phyloP scores from a whole-genome alignment of 1,140 invertebrate species.

The Pachypsylla venusta region DNA sequence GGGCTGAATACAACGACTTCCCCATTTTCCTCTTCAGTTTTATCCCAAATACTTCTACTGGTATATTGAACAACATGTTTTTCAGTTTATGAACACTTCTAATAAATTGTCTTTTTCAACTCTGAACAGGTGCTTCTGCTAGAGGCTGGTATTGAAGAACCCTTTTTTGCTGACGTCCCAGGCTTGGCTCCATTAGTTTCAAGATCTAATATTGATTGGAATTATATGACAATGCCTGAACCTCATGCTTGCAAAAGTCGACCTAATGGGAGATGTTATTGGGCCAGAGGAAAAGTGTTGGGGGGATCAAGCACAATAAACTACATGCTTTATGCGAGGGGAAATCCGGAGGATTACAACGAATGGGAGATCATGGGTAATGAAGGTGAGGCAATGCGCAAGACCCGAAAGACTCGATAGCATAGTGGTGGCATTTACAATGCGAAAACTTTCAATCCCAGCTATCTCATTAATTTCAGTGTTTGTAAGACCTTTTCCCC shows the following conservation, averaged over 20 bases:
- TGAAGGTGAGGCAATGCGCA: slow-evolving; percentile 15
- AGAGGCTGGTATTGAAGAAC: slow-evolving; percentile 62
- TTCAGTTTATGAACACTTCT: neutral
- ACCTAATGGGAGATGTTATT: slow-evolving; percentile 38
- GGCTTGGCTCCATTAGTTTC: slow-evolving; percentile 41
- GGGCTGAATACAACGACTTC: too few relatives aligned
- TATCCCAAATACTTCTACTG: too few relatives aligned
- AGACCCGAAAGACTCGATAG: too few relatives aligned
- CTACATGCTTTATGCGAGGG: slow-evolving; percentile 82
- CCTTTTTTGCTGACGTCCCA: slow-evolving; percentile 47
- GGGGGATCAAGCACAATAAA: slow-evolving; percentile 76
- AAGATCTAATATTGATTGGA: slow-evolving; percentile 41
- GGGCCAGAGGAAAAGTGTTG: slow-evolving; percentile 58
- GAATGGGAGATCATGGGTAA: slow-evolving; percentile 21
- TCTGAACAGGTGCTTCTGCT: slow-evolving; percentile 40
- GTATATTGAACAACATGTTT: too few relatives aligned
- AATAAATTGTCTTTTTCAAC: neutral
- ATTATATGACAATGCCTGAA: slow-evolving; percentile 38
- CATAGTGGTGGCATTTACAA: too few relatives aligned
- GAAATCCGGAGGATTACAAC: slow-evolving; percentile 39
- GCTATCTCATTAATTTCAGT: too few relatives aligned
- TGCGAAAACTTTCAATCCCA: too few relatives aligned
- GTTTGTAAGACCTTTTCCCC: too few relatives aligned
- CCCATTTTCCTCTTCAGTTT: too few relatives aligned
- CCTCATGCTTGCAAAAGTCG: slow-evolving; percentile 31